Conservation (phyloP, 2,113 vertebrate genomes). For the Accipiter virgatus region DNA sequence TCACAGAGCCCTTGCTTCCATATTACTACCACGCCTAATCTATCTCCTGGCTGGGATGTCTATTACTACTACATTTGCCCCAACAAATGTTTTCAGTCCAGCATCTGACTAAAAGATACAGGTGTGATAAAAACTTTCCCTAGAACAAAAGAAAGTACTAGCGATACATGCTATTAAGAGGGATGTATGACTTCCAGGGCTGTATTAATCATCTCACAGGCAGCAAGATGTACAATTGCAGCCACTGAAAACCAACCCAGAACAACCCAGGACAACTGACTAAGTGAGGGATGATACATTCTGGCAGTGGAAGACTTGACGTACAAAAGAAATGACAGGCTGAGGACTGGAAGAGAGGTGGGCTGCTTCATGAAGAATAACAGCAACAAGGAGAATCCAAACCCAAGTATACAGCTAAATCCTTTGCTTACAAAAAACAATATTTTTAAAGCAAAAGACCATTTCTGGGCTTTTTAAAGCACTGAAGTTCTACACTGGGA, state of each 20-base stretch:
- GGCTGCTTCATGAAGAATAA: background rate
- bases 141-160: background rate
- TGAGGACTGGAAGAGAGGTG: background rate
- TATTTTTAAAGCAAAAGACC: background rate
- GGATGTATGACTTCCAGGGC: background rate
- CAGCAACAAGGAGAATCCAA: background rate
- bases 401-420: background rate
- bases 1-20: background rate
- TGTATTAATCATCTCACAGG: background rate
- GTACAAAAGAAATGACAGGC: background rate
- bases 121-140: background rate
- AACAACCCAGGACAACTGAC: background rate
- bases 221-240: background rate
- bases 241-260: background rate
- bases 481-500: background rate
- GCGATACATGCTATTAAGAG: background rate
- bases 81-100: background rate
- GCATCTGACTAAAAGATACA: background rate
- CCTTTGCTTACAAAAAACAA: background rate
- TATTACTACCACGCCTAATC: background rate
- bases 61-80: background rate
- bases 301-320: slow-evolving; percentile 13
- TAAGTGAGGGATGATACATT: background rate
- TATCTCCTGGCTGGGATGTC: background rate
- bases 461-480: background rate